Base-by-base conservation (phyloP, 2,888 invertebrate genomes). In the Drosophila cognata region DNA sequence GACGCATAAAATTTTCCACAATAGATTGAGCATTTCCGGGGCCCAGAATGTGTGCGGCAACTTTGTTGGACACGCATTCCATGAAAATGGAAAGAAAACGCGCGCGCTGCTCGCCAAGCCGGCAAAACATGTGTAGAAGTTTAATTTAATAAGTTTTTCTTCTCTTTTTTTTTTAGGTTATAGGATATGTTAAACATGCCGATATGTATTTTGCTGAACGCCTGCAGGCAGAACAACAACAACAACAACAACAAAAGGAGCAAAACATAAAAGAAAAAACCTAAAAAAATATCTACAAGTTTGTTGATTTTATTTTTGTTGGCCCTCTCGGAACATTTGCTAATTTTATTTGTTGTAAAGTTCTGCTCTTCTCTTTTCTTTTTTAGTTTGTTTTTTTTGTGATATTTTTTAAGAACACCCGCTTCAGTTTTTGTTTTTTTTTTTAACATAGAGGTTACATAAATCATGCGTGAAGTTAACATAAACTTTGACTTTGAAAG, bases 101-200 rank as follows among this genome's bases (percentile, higher is more conserved):
- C 69, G 62, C 48, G 41, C 50, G 36, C 25, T 6, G 4, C 36
- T 25, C 11, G 36, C 18, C 7, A 46, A 55, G 67, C 58, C 46
- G 64, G 53, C 70, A 71, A 78, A 87, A 90, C 90, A 87, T 90
- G 82, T 88, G 90, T 88, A 88, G 71, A 90, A 88, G 81, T 88
- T 88, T 88, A 88, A 90, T 90, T 88, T 90, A 88, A 87, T 87
- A 90, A 90, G 90, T 86, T 88, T 90, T 90, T 28, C 43, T 43
- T 82, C 69, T 59, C 81, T 88, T 81, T 87, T 28, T 28, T 52
- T 66, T 78, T 69, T 67, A 48, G 76, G 67, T 73, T 74, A 71
- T 71, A 59, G 77, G 78, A 81, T 88, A 90, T 86, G 87, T 88
- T 90, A 90, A 87, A 81, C 89, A 88, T 71, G 74, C 78, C 73